Conservation (phyloP, 1,140 invertebrate species). For the Aculops lycopersici region DNA sequence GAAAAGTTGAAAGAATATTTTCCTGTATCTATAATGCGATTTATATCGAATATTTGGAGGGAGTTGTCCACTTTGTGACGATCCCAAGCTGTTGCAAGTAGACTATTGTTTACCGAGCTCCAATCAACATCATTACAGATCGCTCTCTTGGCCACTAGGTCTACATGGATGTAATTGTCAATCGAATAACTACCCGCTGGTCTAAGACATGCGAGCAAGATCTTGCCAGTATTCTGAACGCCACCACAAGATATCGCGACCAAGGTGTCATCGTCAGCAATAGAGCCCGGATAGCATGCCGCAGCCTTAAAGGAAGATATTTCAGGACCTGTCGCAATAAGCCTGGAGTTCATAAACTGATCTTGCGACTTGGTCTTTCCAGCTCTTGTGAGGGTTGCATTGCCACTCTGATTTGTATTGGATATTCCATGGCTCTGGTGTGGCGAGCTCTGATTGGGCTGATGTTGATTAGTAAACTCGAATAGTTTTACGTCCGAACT, state of each 20-base stretch:
- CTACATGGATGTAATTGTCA: neutral
- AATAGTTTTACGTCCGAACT: neutral
- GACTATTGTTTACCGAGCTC: neutral
- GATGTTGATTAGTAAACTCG: neutral
- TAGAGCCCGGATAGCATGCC: neutral
- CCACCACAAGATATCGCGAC: neutral
- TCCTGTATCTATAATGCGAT: neutral
- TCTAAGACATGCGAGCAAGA: neutral
- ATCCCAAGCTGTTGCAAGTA: conserved; percentile 2
- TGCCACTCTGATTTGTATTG: too few relatives aligned
- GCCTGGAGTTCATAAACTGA: neutral
- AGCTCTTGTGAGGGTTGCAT: neutral
- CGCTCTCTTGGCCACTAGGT: neutral
- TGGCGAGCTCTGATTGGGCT: neutral
- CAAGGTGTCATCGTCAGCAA: neutral
- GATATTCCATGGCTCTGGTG: too few relatives aligned
- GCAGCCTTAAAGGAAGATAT: neutral
- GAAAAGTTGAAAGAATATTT: neutral
- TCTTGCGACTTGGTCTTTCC: neutral
- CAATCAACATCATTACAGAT: conserved; percentile 4
- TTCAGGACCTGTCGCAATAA: neutral
- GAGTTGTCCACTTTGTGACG: conserved; percentile 26
- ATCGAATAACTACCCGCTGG: neutral
- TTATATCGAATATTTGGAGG: conserved; percentile 38
- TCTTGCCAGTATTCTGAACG: neutral